Conservation (phyloP, 2,797 vertebrate species). For the Clamator glandarius region DNA sequence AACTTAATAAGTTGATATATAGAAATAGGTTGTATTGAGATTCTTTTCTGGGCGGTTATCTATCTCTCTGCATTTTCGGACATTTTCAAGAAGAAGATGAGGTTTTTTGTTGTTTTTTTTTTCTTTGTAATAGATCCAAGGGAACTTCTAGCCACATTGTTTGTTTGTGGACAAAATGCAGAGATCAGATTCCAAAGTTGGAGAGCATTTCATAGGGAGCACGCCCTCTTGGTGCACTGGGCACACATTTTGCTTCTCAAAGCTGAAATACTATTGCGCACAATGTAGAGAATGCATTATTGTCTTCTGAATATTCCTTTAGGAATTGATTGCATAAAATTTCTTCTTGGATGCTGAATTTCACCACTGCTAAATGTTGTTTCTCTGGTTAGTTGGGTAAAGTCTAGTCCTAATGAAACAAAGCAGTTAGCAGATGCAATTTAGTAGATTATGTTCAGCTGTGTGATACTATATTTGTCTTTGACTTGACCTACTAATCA, state of each 20-base stretch:
- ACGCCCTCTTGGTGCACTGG: neutral
- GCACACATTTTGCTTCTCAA: neutral
- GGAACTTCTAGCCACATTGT: neutral
- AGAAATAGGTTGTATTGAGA: neutral
- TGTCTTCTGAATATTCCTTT: neutral
- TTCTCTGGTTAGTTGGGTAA: neutral
- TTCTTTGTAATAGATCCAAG: neutral
- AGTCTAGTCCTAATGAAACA: conserved; percentile 7
- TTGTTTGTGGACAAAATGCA: neutral
- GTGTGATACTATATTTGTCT: neutral
- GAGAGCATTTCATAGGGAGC: neutral
- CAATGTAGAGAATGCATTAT: neutral
- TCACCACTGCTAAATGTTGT: neutral
- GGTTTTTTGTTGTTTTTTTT: neutral
- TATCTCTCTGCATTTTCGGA: neutral
- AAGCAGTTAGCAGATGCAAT: conserved; percentile 27
- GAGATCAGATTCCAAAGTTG: neutral
- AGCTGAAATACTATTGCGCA: neutral
- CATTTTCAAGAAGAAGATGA: neutral
- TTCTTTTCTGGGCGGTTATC: neutral
- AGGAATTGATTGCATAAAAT: neutral
- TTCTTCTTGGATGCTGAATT: neutral
- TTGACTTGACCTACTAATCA: conserved; percentile 8
- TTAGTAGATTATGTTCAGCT: conserved; percentile 9
- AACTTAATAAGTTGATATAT: neutral